phyloP scores from a whole-genome alignment of 2,113 vertebrate genomes.

The Bubalus kerabau region DNA sequence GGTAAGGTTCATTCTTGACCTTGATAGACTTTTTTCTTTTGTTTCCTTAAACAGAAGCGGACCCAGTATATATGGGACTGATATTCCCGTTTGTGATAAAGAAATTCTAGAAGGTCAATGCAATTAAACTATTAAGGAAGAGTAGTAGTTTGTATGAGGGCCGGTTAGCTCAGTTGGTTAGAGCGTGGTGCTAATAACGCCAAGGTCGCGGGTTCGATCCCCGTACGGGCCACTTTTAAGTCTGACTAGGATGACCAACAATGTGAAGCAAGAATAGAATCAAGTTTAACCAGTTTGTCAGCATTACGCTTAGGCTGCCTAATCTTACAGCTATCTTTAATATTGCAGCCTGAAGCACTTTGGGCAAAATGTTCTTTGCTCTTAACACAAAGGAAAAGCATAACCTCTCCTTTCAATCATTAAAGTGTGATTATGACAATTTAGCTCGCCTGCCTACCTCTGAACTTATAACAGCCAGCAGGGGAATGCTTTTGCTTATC shows the following conservation, averaged over 20 bases:
- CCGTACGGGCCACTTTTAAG: fast-evolving
- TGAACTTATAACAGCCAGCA: not conserved
- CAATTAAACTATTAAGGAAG: not conserved
- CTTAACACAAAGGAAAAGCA: not conserved
- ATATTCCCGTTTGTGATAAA: not conserved
- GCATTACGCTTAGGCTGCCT: not conserved
- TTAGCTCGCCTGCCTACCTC: not conserved
- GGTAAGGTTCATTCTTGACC: not conserved
- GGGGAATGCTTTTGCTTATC: not conserved
- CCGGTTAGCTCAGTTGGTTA: not conserved
- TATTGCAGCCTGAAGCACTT: not conserved
- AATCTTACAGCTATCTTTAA: not conserved
- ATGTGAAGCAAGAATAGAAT: not conserved
- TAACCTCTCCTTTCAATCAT: not conserved
- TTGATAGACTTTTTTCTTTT: not conserved
- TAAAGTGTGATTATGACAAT: not conserved
- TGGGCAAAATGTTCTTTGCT: not conserved
- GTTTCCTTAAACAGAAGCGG: not conserved
- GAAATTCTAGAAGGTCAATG: not conserved
- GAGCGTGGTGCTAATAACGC: fast-evolving
- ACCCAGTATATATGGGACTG: not conserved
- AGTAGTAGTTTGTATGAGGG: fast-evolving
- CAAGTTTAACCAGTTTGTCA: not conserved
- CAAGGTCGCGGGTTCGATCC: fast-evolving
- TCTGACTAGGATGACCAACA: not conserved